Evolutionary conservation across 2,888 invertebrate genomes (phyloP), one percentile per base, ranked within the genome.

Genomic region (Spatulosminthurus flaviceps): DNA sequence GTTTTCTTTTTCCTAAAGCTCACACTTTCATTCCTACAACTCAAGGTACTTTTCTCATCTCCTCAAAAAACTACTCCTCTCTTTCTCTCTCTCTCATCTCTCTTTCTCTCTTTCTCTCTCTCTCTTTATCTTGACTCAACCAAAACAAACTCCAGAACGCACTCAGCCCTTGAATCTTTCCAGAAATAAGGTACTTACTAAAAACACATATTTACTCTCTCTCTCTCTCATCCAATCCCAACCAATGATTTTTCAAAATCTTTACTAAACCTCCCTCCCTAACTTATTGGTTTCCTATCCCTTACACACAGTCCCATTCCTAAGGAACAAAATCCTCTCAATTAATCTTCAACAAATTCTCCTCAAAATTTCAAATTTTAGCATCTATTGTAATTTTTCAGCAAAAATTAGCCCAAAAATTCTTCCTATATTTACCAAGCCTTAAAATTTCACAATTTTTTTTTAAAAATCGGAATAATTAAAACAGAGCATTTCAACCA

Each of bases 1-100:
- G 77, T 79, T 76, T 80, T 80, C 74, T 61, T 76, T 69, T 78
- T 72, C 70, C 67, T 34, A 34, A 78, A 72, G 71, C 76, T 76
- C 76, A 76, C 76, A 76, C 76, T 76, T 76, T 64, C 64, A 64
- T 64, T 64, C 26, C 66, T 74, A 74, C 28, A 74, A 61, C 60
- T 64, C 60, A 74, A 51, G 51, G 60, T 22, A 60, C 26, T 78
- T 64, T 72, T 78, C 71, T 75, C 76, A 79, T 51, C 51, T 51
- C 19, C 51, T 51, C 51, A 9, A 66, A 51, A 42, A 79, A 42
- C 21, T 29, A 34, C 60, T 7, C n/a, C 42, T 22, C 51, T 51
- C 2, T 51, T n/a, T 26, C 66, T 64, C 64, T 22, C 7, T 61
- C 28, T 21, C 28, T 24, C 67, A n/a, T 7, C n/a, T n/a, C n/a